Evolutionary conservation across 2,888 invertebrate species (phyloP), one percentile per base, ranked within the genome.

Genomic region (Lasioglossum vierecki): DNA sequence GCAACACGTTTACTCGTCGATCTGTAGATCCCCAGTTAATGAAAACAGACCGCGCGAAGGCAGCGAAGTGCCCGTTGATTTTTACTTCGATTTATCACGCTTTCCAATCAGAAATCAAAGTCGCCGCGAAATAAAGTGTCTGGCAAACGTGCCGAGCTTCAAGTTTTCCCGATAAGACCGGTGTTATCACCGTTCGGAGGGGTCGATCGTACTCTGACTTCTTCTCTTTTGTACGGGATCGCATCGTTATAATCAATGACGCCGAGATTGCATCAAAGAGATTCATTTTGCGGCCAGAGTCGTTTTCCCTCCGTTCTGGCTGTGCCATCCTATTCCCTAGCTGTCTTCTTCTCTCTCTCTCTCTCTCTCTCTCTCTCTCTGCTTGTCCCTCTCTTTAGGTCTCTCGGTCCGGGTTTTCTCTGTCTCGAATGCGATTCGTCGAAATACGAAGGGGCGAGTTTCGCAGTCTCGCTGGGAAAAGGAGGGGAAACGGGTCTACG

Each of bases 201-300:
- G 35, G 71, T 57, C 46, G 84, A 76, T 73, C 35, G 57, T 72
- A 44, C 63, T 30, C n/a, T 46, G 83, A 79, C 83, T 72, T 78
- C 72, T 75, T 60, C 79, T 79, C 75, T 83, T 70, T 76, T 79
- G 75, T 73, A 26, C 72, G 46, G 76, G 75, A 87, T 88, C 82
- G 80, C 88, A 86, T 89, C 89, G 88, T 91, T 91, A 90, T 91
- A 92, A 92, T 92, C 92, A 91, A 92, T 89, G 89, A 85, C 85
- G 88, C 87, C 86, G 88, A 91, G 90, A 92, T 92, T 91, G 90
- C 89, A 90, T 90, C 89, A 88, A 88, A 88, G 84, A 84, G 78
- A 84, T 88, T 84, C 86, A 88, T 82, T 82, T 84, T 70, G 73
- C 78, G 79, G 81, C 39, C 68, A 49, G 84, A 80, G 66, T 85